A percentile compares a stretch with the other conserved stretches of the same genome.
phyloP scores from a whole-genome alignment of 64 coral and sea anemone genomes.

The Anthopleura sola region DNA sequence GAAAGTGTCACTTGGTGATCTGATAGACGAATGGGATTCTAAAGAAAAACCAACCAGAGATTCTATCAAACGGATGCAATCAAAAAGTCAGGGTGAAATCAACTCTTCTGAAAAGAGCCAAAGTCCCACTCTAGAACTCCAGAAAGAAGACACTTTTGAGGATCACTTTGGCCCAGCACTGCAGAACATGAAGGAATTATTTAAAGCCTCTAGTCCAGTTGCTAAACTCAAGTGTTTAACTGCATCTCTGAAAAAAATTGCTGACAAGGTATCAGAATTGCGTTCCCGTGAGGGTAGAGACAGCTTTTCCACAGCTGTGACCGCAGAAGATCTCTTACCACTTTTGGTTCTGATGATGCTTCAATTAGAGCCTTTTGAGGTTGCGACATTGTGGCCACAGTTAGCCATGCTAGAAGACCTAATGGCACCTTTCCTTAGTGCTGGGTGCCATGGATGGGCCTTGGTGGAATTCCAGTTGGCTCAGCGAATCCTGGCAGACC shows the following conservation, averaged over 20 bases:
- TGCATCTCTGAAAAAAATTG: conserved; percentile 80
- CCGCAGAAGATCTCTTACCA: conserved; percentile 87
- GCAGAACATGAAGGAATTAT: conserved; percentile 71
- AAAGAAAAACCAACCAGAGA: neutral
- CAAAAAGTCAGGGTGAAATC: conserved; percentile 61
- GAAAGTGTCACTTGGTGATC: conserved; percentile 36
- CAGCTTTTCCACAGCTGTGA: conserved; percentile 67
- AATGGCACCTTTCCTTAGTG: conserved; percentile 76
- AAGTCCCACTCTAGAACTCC: neutral
- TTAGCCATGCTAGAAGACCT: conserved; percentile 71
- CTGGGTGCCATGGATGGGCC: conserved; percentile 97
- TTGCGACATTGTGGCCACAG: conserved; percentile 74
- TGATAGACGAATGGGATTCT: conserved; percentile 28
- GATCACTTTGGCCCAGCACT: conserved; percentile 92
- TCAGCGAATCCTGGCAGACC: conserved; percentile 49
- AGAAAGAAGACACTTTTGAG: conserved; percentile 63
- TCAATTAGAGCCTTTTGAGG: conserved; percentile 85
- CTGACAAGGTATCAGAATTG: conserved; percentile 70
- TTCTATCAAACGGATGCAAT: conserved; percentile 17
- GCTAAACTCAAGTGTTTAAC: conserved; percentile 90
- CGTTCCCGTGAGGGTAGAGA: conserved; percentile 65
- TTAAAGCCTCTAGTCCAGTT: conserved; percentile 61
- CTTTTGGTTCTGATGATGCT: conserved; percentile 87
- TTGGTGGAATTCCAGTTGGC: conserved; percentile 83
- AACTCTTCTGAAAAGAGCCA: neutral